A percentile compares a stretch with the other conserved stretches of the same genome.
Evolutionary conservation across 2,888 invertebrate genomes (phyloP).

Genomic region (Thymelicus acteon): DNA sequence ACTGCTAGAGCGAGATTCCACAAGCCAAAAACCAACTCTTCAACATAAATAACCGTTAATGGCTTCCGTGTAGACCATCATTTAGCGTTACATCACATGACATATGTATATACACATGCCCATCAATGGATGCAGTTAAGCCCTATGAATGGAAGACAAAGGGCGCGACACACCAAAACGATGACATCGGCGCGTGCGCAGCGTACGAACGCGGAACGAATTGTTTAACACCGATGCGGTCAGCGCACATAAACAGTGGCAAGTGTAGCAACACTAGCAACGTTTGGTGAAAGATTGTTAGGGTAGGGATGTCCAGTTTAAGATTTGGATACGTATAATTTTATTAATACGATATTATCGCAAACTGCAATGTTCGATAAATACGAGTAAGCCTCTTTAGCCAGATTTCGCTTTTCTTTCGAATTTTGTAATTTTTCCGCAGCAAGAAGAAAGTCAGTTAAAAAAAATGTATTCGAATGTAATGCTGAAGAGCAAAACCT

Average conservation of each 20-base stretch:
- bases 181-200: constrained; percentile 70
- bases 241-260: constrained; percentile 31
- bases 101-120: constrained; percentile 41
- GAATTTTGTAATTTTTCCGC: no score
- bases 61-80: constrained; percentile 58
- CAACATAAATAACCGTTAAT: constrained; percentile 36
- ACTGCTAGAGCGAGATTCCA: background rate
- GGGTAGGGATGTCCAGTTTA: background rate
- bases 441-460: no score
- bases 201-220: constrained; percentile 65
- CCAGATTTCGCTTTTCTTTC: no score
- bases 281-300: constrained; percentile 7
- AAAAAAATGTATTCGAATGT: no score
- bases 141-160: constrained; percentile 57
- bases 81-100: constrained; percentile 42
- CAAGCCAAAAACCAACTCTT: constrained; percentile 3
- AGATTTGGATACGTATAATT: background rate
- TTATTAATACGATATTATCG: no score
- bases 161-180: constrained; percentile 71
- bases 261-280: constrained; percentile 5
- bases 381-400: no score
- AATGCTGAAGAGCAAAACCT: no score
- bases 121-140: constrained; percentile 62
- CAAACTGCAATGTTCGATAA: no score
- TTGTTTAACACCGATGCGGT: constrained; percentile 53